Conservation (phyloP, 2,888 invertebrate genomes). For the Caradrina kadenii region DNA sequence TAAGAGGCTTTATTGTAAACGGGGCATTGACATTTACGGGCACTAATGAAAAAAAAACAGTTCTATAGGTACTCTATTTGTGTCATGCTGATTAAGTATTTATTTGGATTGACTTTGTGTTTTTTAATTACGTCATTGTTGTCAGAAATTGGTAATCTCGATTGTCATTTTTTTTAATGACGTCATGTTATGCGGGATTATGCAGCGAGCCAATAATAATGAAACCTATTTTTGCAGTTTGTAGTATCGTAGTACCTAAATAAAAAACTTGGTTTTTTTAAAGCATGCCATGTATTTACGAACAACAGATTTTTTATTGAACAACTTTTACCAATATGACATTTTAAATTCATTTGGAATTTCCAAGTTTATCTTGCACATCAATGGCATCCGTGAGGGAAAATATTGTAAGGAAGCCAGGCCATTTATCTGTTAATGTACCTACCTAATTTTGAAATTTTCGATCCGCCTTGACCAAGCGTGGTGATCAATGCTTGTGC, state of each 20-base stretch:
- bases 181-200: not conserved
- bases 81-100: constrained; percentile 19
- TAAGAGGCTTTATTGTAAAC: constrained; percentile 28
- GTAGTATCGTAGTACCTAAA: constrained; percentile 1
- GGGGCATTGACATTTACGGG: constrained; percentile 32
- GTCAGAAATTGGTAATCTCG: constrained; percentile 3
- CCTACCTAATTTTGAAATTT: no score
- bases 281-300: not conserved
- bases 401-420: no score
- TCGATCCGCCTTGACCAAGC: no score
- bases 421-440: no score
- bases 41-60: constrained; percentile 18
- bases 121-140: constrained; percentile 13
- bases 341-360: no score
- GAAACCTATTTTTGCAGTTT: constrained; percentile 20
- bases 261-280: not conserved
- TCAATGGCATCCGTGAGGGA: no score
- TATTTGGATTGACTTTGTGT: constrained; percentile 4
- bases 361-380: no score
- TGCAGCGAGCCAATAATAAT: not conserved
- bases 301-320: no score
- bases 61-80: constrained; percentile 10
- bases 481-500: no score
- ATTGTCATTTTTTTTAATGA: constrained; percentile 15
- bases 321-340: no score